phyloP scores from a whole-genome alignment of 1,140 invertebrate genomes.

The Himalopsyche phryganea region DNA sequence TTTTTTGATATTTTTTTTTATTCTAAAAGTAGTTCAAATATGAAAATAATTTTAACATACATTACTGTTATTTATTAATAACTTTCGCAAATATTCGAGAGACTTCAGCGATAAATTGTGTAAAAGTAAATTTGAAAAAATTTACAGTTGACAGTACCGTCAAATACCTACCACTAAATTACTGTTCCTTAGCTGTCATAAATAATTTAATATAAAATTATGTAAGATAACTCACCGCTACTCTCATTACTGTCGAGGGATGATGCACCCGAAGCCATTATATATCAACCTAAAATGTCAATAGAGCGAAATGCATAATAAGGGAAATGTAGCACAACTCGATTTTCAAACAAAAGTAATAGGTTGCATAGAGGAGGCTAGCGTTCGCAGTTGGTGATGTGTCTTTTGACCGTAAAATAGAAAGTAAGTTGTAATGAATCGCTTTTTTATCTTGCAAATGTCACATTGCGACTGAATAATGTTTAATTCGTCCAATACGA shows the following conservation, averaged over 20 bases:
- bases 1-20: too few relatives aligned
- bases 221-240: conserved; percentile 40
- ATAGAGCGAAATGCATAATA: conserved; percentile 2
- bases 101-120: too few relatives aligned
- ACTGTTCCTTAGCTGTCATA: too few relatives aligned
- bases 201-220: neutral
- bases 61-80: too few relatives aligned
- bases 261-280: conserved; percentile 53
- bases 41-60: too few relatives aligned
- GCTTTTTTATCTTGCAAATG: neutral
- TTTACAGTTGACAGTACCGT: too few relatives aligned
- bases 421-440: conserved; percentile 7
- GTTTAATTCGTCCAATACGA: neutral
- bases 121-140: too few relatives aligned
- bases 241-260: conserved; percentile 53
- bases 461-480: neutral
- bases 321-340: neutral
- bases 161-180: too few relatives aligned
- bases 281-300: conserved; percentile 32
- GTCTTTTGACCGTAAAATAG: conserved; percentile 10
- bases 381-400: conserved; percentile 17
- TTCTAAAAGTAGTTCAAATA: too few relatives aligned
- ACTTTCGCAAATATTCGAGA: too few relatives aligned
- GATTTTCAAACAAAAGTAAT: conserved; percentile 9
- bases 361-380: too few relatives aligned